Percentiles rank a stretch among this genome's conserved stretches.
These are phyloP conservation scores for Thera obeliscata DNA, from an alignment of 2,888 invertebrate species.

Conservation along the genomic window DNA sequence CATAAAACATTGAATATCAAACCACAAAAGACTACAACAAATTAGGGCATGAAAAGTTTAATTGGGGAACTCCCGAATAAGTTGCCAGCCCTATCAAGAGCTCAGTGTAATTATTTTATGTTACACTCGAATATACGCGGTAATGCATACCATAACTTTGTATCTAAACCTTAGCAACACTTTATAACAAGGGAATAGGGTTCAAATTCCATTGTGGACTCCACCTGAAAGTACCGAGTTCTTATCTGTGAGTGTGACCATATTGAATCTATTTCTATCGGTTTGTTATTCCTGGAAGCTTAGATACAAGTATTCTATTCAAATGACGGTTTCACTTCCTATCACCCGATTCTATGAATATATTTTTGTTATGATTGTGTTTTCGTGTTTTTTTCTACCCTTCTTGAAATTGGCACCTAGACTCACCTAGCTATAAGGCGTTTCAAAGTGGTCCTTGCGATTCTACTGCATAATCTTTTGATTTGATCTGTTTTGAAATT, in stretches of 20 bases:
- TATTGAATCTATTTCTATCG: conserved; percentile 25
- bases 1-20: too few species aligned
- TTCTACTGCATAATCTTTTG: too few species aligned
- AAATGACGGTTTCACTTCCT: conserved; percentile 1
- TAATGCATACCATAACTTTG: conserved; percentile 8
- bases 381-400: not conserved
- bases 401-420: not conserved
- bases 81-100: conserved; percentile 10
- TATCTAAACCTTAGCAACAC: not conserved
- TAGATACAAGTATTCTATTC: conserved; percentile 5
- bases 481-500: too few species aligned
- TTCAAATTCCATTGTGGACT: conserved; percentile 9
- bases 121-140: conserved; percentile 7
- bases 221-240: not conserved
- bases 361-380: not conserved
- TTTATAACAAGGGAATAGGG: conserved; percentile 3
- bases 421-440: too few species aligned
- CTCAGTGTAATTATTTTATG: conserved; percentile 12
- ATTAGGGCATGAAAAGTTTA: too few species aligned
- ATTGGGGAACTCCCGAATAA: conserved; percentile 19
- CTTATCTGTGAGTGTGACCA: conserved; percentile 15
- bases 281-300: conserved; percentile 24
- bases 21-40: too few species aligned
- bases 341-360: not conserved
- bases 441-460: too few species aligned